Evolutionary conservation across 2,113 vertebrate genomes (phyloP).

Genomic region (Myanophis thanlyinensis): DNA sequence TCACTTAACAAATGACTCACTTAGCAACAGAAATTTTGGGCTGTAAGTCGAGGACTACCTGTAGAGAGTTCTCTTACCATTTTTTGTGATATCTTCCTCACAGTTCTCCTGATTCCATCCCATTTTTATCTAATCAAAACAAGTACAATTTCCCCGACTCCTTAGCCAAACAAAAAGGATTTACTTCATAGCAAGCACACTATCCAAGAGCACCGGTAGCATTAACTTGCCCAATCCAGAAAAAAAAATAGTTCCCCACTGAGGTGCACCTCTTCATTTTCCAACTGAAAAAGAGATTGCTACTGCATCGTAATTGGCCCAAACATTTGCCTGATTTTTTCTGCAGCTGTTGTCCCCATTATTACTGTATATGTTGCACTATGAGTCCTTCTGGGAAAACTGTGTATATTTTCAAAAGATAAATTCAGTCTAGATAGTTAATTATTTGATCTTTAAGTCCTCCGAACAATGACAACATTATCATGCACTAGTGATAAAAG

Average conservation of each 20-base stretch:
- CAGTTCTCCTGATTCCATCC: not conserved
- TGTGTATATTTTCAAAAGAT: constrained; percentile 24
- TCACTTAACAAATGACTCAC: too few relatives aligned
- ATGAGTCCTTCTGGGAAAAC: constrained; percentile 9
- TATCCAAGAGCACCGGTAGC: not conserved
- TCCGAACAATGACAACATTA: constrained; percentile 40
- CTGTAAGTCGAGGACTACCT: too few relatives aligned
- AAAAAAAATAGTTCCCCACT: not conserved
- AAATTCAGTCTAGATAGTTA: constrained; percentile 31
- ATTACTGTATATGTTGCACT: not conserved
- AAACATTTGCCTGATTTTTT: not conserved
- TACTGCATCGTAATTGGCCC: not conserved
- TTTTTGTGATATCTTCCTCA: not conserved
- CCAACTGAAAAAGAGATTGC: not conserved
- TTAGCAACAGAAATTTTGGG: too few relatives aligned
- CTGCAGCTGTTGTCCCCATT: not conserved
- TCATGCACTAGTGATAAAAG: constrained; percentile 28
- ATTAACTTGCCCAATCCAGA: not conserved
- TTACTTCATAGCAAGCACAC: not conserved
- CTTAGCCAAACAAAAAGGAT: not conserved
- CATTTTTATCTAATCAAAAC: not conserved
- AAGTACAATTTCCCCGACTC: not conserved
- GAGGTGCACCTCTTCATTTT: not conserved
- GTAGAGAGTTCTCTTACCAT: not conserved
- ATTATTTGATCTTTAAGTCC: constrained; percentile 33